Conservation (phyloP, 1,140 invertebrate genomes). For the Drosophila sechellia region DNA sequence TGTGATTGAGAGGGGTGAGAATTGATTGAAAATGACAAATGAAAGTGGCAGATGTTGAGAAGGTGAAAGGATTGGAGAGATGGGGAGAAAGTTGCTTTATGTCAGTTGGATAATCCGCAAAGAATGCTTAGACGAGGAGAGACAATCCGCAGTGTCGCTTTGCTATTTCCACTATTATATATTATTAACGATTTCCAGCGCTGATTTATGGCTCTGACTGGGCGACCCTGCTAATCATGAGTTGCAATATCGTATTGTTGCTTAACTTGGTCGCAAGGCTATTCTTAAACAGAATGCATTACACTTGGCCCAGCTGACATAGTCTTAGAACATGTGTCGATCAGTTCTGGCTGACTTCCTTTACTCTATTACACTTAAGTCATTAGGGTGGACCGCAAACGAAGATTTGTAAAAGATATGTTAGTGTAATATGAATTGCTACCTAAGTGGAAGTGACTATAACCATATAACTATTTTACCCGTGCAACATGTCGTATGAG, state of each 20-base stretch:
- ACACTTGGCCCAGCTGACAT: constrained; percentile 2
- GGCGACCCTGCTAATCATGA: constrained; percentile 34
- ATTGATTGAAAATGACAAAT: not conserved
- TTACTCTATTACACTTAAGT: not conserved
- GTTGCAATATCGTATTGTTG: constrained; percentile 4
- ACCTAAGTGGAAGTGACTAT: not conserved
- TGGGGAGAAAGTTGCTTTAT: constrained; percentile 21
- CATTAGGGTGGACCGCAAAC: constrained; percentile 5
- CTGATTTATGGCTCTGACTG: not conserved
- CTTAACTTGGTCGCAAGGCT: constrained; percentile 29
- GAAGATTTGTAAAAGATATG: not conserved
- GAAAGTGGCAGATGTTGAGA: constrained; percentile 20
- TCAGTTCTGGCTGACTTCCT: constrained; percentile 38
- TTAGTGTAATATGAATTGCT: not conserved
- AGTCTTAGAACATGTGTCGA: constrained; percentile 24
- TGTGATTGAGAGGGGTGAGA: not conserved
- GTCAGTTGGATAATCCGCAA: constrained; percentile 10
- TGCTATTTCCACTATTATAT: not conserved
- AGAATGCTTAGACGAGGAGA: not conserved
- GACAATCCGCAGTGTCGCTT: not conserved
- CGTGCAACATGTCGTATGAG: not conserved
- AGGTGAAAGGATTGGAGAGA: constrained; percentile 12
- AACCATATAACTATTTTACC: not conserved
- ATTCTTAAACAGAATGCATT: constrained; percentile 39
- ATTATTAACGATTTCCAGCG: not conserved